phyloP scores from a whole-genome alignment of 2,797 vertebrate species.

The Chelidonichthys spinosus region DNA sequence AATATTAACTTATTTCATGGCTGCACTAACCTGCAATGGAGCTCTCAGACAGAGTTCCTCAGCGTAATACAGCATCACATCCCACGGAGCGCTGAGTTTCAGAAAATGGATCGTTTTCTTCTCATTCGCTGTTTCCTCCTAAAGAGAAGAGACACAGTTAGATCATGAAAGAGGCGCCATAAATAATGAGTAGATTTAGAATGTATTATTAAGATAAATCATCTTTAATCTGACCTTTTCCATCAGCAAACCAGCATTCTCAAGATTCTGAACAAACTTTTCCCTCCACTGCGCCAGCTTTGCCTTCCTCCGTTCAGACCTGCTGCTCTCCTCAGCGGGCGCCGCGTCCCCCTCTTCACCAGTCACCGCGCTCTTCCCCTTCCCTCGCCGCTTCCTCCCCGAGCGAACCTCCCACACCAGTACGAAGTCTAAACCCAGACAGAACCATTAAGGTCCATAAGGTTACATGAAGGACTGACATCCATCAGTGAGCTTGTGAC shows the following conservation, averaged over 20 bases:
- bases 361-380: slow-evolving; percentile 26
- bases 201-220: neutral
- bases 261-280: slow-evolving; percentile 83
- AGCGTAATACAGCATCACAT: slow-evolving; percentile 82
- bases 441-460: slow-evolving; percentile 11
- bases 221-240: slow-evolving; percentile 78
- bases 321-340: slow-evolving; percentile 59
- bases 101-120: slow-evolving; percentile 84
- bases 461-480: slow-evolving; percentile 1
- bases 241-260: slow-evolving; percentile 78
- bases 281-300: slow-evolving; percentile 79
- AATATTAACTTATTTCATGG: too few relatives aligned
- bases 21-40: slow-evolving; percentile 79
- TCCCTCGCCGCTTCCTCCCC: slow-evolving; percentile 68
- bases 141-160: neutral
- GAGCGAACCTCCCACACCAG: slow-evolving; percentile 85
- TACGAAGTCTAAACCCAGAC: slow-evolving; percentile 80
- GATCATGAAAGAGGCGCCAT: rapidly evolving
- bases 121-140: slow-evolving; percentile 83
- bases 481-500: slow-evolving; percentile 1
- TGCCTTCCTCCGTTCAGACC: slow-evolving; percentile 71
- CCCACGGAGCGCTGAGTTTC: slow-evolving; percentile 85
- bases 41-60: slow-evolving; percentile 86
- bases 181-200: neutral
- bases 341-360: slow-evolving; percentile 36